Evolutionary conservation across 23 tunicate species (phyloP).

Genomic region (Ciona savignyi): DNA sequence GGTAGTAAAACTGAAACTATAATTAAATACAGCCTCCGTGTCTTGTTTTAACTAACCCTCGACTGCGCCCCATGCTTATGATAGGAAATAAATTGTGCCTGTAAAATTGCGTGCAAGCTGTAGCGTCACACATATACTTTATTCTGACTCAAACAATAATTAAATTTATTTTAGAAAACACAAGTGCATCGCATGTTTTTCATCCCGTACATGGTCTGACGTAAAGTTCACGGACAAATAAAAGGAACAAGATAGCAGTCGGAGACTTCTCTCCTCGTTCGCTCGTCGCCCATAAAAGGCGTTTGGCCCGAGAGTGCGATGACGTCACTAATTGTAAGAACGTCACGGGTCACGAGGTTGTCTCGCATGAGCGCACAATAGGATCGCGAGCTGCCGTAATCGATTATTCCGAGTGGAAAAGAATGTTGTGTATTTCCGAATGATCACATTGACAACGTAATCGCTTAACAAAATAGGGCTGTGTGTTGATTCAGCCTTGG

Average conservation of each 20-base stretch:
- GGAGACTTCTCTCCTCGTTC: background rate
- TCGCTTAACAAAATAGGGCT: too few relatives aligned
- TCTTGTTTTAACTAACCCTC: too few relatives aligned
- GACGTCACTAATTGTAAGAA: background rate
- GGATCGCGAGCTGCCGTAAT: background rate
- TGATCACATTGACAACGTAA: too few relatives aligned
- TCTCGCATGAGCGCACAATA: background rate
- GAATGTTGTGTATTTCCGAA: too few relatives aligned
- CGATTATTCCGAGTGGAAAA: too few relatives aligned
- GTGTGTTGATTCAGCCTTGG: too few relatives aligned
- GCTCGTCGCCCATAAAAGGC: background rate
- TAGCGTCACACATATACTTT: too few relatives aligned
- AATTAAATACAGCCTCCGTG: too few relatives aligned
- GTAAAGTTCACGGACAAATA: background rate
- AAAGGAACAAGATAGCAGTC: background rate
- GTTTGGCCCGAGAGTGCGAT: background rate
- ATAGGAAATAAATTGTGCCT: too few relatives aligned
- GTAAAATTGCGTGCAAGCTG: too few relatives aligned
- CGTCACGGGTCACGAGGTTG: conserved; percentile 2
- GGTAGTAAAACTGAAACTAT: too few relatives aligned
- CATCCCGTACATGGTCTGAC: background rate
- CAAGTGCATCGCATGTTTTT: background rate
- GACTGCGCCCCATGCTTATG: too few relatives aligned
- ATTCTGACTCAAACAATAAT: background rate
- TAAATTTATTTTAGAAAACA: background rate